Evolutionary conservation across 2,113 vertebrate species (phyloP), one percentile per base, ranked within the genome.

Genomic region (Chloropsis hardwickii): DNA sequence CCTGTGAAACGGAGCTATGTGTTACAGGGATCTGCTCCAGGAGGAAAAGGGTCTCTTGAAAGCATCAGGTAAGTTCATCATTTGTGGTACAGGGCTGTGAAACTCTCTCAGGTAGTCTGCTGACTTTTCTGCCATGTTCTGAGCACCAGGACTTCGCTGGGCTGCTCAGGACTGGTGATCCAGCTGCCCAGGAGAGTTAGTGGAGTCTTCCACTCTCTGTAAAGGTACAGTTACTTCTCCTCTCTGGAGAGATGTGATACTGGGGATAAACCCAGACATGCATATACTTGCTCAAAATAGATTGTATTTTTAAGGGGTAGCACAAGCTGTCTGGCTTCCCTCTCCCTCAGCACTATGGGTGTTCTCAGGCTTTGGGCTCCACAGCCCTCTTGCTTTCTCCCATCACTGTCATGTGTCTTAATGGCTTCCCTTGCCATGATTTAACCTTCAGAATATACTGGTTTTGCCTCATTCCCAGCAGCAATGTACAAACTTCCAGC

Each of bases 1-100:
- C 10, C 15, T 4, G 0, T 7, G 10, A 7, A 19, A 7, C 17
- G 1, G 7, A 58, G 20, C 28, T 28, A 0, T 1, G 1, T 2
- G 0, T 23, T 15, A 19, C 40, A 45, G 56, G 50, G 14, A 31
- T n/a, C 50, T 4, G 4, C 15, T 47, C 25, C 24, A 9, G 58
- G 40, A 66, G 69, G 31, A 76, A 14, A 0, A 3, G 9, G 12
- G 12, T 28, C 13, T 5, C 16, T 23, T 56, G 65, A 53, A 67
- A 79, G 15, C 8, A 6, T 5, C 14, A 15, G 50, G 58, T 53
- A 20, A 44, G 27, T 40, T 73, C 24, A 23, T 11, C 0, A 1
- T 18, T 14, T 21, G 61, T 44, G 45, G 8, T 20, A 10, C 23
- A 4, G 47, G n/a, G 14, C 72, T 58, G 25, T 22, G 54, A 37